phyloP scores from a whole-genome alignment of 1,140 invertebrate genomes.

The Drosophila nebulosa region DNA sequence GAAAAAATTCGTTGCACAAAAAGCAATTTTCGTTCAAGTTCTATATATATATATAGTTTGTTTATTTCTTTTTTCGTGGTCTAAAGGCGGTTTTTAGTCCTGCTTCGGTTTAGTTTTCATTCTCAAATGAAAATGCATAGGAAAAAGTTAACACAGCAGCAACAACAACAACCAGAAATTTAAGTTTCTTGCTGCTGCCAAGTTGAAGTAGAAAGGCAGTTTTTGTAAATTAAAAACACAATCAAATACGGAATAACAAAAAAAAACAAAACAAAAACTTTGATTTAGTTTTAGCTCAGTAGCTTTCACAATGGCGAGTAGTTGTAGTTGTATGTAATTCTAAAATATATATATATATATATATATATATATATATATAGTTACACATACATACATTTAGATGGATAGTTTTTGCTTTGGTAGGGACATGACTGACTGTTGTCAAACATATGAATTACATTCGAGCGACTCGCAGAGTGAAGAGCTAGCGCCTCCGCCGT shows the following conservation, averaged over 20 bases:
- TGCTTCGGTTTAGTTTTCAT: conserved; percentile 13
- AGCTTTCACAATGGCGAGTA: conserved; percentile 48
- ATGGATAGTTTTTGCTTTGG: conserved; percentile 35
- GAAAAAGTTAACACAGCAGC: conserved; percentile 6
- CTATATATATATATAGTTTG: neutral
- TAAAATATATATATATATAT: too few species aligned
- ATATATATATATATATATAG: conserved; percentile 12
- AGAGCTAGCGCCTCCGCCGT: conserved; percentile 22
- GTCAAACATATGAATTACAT: conserved; percentile 63
- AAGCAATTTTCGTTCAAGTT: conserved; percentile 56
- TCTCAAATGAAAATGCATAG: conserved; percentile 44
- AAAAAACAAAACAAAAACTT: conserved; percentile 49
- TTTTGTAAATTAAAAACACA: conserved; percentile 62
- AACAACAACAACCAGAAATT: conserved; percentile 26
- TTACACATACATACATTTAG: conserved; percentile 12
- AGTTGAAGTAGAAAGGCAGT: conserved; percentile 23
- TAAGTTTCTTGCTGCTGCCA: conserved; percentile 15
- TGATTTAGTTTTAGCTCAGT: conserved; percentile 57
- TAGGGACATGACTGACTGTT: conserved; percentile 54
- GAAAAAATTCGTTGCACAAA: conserved; percentile 48
- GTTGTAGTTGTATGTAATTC: conserved; percentile 37
- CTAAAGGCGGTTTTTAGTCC: neutral
- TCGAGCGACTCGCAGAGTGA: conserved; percentile 36
- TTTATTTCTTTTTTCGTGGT: neutral
- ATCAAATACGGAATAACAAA: conserved; percentile 15